phyloP scores from a whole-genome alignment of 2,797 vertebrate genomes.

The Mastacembelus armatus region DNA sequence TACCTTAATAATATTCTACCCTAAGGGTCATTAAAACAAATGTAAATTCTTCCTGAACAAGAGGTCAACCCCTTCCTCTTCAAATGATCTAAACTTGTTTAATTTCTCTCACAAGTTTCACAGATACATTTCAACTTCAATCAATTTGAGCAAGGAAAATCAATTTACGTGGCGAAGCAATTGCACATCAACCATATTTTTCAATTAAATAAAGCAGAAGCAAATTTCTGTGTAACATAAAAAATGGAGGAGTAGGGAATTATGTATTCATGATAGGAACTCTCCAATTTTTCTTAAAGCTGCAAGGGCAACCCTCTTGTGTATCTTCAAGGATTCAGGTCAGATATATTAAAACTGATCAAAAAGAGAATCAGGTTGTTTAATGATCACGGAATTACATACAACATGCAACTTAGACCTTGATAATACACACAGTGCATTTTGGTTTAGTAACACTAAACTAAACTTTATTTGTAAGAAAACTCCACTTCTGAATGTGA shows the following conservation, averaged over 20 bases:
- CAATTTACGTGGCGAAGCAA: background rate
- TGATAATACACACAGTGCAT: background rate
- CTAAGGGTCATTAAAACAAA: background rate
- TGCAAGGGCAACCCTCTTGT: background rate
- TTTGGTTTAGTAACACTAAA: background rate
- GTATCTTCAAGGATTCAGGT: background rate
- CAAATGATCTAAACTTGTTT: background rate
- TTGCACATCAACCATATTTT: background rate
- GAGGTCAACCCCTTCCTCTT: background rate
- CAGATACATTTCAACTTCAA: background rate
- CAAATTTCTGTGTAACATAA: too few species aligned
- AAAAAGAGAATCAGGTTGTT: too few species aligned
- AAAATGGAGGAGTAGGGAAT: background rate
- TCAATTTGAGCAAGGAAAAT: background rate
- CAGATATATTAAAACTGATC: background rate
- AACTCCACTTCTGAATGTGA: background rate
- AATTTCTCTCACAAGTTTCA: background rate
- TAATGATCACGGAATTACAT: background rate
- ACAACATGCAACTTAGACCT: background rate
- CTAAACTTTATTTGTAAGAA: conserved; percentile 3
- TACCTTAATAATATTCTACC: background rate
- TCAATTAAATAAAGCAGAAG: background rate
- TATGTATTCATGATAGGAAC: background rate
- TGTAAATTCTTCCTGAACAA: background rate
- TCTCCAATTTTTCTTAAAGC: background rate